phyloP scores from a whole-genome alignment of 2,888 invertebrate genomes.

The Elaeidobius kamerunicus region DNA sequence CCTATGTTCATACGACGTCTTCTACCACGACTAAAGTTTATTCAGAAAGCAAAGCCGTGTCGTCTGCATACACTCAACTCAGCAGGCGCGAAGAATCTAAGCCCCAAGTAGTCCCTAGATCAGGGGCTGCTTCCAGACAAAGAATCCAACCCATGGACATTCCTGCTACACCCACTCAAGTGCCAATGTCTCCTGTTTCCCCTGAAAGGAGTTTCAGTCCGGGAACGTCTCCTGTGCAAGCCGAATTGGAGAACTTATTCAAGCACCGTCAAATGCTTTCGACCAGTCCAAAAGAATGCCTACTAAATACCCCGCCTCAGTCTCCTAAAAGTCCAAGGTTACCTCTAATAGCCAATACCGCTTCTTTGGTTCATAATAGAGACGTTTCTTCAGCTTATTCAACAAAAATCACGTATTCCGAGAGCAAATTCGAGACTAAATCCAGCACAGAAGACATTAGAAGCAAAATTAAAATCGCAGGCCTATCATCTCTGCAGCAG shows the following conservation, averaged over 20 bases:
- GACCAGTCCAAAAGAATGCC: conserved; percentile 1
- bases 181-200: conserved; percentile 36
- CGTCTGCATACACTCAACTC: conserved; percentile 10
- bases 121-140: conserved; percentile 56
- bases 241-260: conserved; percentile 43
- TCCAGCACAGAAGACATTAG: conserved; percentile 38
- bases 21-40: conserved; percentile 13
- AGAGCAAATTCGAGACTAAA: conserved; percentile 26
- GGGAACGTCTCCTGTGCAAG: conserved; percentile 42
- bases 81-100: conserved; percentile 35
- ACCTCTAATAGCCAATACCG: not conserved
- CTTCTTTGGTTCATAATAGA: conserved; percentile 8
- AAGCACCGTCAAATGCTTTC: conserved; percentile 40
- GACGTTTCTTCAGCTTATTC: conserved; percentile 1
- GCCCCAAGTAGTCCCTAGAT: conserved; percentile 45
- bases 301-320: conserved; percentile 6
- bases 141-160: conserved; percentile 57
- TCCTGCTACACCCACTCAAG: conserved; percentile 46
- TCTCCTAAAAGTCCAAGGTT: conserved; percentile 9
- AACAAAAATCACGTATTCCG: conserved; percentile 23
- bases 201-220: conserved; percentile 36
- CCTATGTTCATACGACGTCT: conserved; percentile 3
- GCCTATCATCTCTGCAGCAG: conserved; percentile 56
- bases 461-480: conserved; percentile 51
- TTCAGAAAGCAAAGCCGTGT: conserved; percentile 19